These are phyloP conservation scores for Andrena hattorfiana DNA, from an alignment of 2,888 invertebrate genomes.

Conservation along the genomic window DNA sequence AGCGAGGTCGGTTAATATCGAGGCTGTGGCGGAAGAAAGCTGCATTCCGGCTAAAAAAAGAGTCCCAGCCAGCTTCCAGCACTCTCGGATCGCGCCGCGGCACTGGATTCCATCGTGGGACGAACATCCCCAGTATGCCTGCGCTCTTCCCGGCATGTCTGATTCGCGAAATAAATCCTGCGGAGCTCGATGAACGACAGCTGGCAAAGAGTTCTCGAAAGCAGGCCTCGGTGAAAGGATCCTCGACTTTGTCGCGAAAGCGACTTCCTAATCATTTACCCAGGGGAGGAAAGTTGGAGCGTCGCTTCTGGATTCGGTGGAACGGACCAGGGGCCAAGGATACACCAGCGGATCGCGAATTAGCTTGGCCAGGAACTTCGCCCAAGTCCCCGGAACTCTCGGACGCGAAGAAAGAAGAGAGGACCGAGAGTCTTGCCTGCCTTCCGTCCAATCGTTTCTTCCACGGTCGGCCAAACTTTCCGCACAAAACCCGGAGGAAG, in stretches of 20 bases:
- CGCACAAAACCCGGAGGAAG: not conserved
- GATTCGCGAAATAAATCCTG: not conserved
- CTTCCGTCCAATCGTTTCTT: conserved; percentile 17
- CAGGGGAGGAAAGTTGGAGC: conserved; percentile 51
- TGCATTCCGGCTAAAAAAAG: conserved; percentile 35
- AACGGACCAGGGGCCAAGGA: conserved; percentile 2
- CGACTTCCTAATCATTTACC: conserved; percentile 64
- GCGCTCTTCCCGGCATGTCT: not conserved
- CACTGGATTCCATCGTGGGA: not conserved
- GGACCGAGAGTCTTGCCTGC: not conserved
- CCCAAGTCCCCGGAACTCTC: conserved; percentile 30
- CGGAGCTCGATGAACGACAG: not conserved
- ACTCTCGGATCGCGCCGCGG: conserved; percentile 4
- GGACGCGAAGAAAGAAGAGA: conserved; percentile 33
- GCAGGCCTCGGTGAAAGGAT: conserved; percentile 18
- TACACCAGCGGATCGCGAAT: conserved; percentile 57
- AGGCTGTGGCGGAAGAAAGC: conserved; percentile 26
- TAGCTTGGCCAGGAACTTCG: conserved; percentile 52
- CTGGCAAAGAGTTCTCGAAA: not conserved
- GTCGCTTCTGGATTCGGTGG: not conserved
- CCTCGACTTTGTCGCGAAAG: conserved; percentile 30
- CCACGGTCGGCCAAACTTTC: conserved; percentile 17
- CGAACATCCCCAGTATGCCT: not conserved
- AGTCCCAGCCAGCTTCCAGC: conserved; percentile 14
- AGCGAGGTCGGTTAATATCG: conserved; percentile 31